Evolutionary conservation across 2,888 invertebrate species (phyloP).

Genomic region (Drosophila neutralis): DNA sequence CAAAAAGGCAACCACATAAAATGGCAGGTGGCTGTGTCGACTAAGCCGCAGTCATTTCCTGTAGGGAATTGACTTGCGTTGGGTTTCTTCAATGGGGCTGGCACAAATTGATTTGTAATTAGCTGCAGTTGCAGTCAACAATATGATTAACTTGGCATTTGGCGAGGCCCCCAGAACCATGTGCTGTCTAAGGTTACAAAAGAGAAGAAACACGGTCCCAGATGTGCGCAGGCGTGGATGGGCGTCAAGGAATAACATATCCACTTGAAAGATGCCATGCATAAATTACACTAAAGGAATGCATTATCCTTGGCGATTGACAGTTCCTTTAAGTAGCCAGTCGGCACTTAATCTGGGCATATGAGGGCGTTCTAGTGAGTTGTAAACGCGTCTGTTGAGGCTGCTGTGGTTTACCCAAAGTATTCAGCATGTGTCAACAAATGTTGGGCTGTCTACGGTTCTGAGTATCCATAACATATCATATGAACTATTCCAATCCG

Average conservation of each 20-base stretch:
- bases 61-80: conserved; percentile 58
- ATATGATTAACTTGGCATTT: conserved; percentile 66
- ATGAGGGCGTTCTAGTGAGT: conserved; percentile 54
- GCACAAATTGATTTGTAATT: conserved; percentile 84
- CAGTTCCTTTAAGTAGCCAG: conserved; percentile 64
- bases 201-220: conserved; percentile 20
- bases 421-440: conserved; percentile 70
- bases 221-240: conserved; percentile 70
- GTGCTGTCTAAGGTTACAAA: conserved; percentile 51
- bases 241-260: conserved; percentile 37
- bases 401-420: conserved; percentile 53
- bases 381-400: conserved; percentile 61
- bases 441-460: conserved; percentile 37
- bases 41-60: conserved; percentile 48
- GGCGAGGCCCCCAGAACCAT: conserved; percentile 43
- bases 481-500: conserved; percentile 7
- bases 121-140: conserved; percentile 80
- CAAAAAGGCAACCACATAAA: conserved; percentile 45
- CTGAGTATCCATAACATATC: conserved; percentile 43
- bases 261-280: conserved; percentile 63
- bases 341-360: conserved; percentile 26
- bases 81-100: conserved; percentile 57
- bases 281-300: conserved; percentile 60
- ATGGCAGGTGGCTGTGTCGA: conserved; percentile 38
- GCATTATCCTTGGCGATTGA: conserved; percentile 66